Percentiles rank a stretch among this genome's conserved stretches.
phyloP scores from a whole-genome alignment of 30 jellyfish, hydroid and myxozoan species.

The Chrysaora quinquecirrha region DNA sequence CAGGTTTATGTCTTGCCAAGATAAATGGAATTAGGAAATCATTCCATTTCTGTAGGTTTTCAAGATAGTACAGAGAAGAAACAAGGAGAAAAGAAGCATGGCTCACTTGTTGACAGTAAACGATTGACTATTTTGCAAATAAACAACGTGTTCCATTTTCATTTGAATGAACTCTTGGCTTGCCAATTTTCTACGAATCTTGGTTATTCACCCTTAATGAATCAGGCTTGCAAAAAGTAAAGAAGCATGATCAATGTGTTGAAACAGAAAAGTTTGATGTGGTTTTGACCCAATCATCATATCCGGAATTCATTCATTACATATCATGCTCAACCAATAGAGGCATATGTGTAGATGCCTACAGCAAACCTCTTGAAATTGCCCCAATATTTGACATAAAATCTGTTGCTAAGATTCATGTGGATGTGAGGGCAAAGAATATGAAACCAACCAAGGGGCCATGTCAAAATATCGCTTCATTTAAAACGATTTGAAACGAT shows the following conservation, averaged over 20 bases:
- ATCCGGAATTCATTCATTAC: not conserved
- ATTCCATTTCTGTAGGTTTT: not conserved
- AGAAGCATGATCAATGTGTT: not conserved
- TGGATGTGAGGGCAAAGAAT: not conserved
- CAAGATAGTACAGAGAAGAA: not conserved
- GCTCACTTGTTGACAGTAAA: not conserved
- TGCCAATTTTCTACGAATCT: not conserved
- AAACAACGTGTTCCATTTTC: not conserved
- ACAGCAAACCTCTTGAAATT: not conserved
- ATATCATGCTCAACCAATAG: not conserved
- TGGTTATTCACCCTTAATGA: not conserved
- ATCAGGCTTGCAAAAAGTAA: not conserved
- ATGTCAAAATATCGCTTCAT: too few species aligned
- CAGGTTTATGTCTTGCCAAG: not conserved
- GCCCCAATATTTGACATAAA: not conserved
- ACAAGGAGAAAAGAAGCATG: not conserved
- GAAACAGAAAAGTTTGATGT: not conserved
- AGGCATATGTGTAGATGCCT: not conserved
- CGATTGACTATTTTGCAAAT: not conserved
- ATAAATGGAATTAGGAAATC: too few species aligned
- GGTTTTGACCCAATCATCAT: not conserved
- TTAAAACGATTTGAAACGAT: too few species aligned
- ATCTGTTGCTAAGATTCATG: not conserved
- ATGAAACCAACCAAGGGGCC: not conserved
- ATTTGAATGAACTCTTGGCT: not conserved